Conservation (phyloP, 2,797 vertebrate genomes). For the Thripadectes ignobilis region DNA sequence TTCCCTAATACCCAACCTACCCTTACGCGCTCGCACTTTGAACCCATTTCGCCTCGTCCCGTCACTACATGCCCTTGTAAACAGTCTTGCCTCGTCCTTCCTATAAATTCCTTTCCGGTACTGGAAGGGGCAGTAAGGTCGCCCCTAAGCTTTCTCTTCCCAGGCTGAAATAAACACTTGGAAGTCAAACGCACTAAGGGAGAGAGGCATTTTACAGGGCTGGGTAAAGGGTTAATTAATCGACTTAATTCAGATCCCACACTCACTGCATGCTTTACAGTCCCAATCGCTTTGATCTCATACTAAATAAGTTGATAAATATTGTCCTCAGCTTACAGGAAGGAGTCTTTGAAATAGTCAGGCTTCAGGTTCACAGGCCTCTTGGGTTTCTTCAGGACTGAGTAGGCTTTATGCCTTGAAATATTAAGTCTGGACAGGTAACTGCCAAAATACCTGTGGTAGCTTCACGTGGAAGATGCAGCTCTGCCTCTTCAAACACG, state of each 20-base stretch:
- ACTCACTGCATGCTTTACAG: fast-evolving
- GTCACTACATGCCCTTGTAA: neutral
- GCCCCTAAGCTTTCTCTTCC: neutral
- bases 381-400: neutral
- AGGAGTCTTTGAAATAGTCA: neutral
- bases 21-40: neutral
- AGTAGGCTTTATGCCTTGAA: neutral
- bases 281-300: neutral
- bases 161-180: neutral
- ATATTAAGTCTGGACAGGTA: fast-evolving
- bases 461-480: fast-evolving
- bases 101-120: neutral
- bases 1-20: neutral
- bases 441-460: fast-evolving
- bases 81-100: neutral
- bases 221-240: no score
- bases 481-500: neutral
- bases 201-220: neutral
- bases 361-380: neutral
- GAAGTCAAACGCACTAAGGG: fast-evolving
- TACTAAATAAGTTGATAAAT: fast-evolving
- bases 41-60: neutral
- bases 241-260: fast-evolving
- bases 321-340: neutral
- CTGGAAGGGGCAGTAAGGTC: neutral